Evolutionary conservation across 2,113 vertebrate species (phyloP), one percentile per base, ranked within the genome.

Genomic region (Callionymus lyra): DNA sequence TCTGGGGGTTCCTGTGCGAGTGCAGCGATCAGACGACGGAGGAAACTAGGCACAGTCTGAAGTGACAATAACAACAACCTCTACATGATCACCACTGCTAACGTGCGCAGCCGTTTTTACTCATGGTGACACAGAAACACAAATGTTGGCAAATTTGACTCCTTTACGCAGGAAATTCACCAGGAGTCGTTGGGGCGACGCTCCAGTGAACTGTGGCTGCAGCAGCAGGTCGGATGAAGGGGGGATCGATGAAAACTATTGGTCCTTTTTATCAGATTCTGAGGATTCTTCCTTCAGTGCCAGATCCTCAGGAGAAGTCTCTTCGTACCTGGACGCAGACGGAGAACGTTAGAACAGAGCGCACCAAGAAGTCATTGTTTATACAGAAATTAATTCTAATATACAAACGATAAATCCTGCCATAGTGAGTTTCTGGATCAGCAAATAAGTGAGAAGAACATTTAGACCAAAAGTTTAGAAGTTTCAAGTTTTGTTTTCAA

Each of bases 221-320:
- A 52, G 56, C 47, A 54, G 65, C 46, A 44, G 50, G 67, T 14
- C 55, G 60, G 50, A 53, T 50, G 27, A 31, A 16, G 19, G 38
- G 6, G 12, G 12, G 12, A 40, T 13, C 13, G 10, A 27, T 16
- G 17, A 33, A 42, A 16, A 44, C 38, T 60, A 80, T 70, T 84
- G 82, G 63, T 85, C 82, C 64, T 87, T 86, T 49, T 86, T 87
- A 40, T 82, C 79, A 0, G 67, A 21, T 3, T 82, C 81, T 32
- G 72, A 55, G 0, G 41, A 49, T 9, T 81, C 82, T 10, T 82
- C 83, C 62, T 77, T 82, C 12, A 45, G 4, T 4, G 1, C 60
- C 2, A 43, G 68, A 2, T 65, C 53, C 43, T 84, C 84, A 2
- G 70, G 52, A 9, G 74, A 41, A 0, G 65, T 1, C 48, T 87